phyloP scores from a whole-genome alignment of 2,113 vertebrate species.

The Stercorarius parasiticus region DNA sequence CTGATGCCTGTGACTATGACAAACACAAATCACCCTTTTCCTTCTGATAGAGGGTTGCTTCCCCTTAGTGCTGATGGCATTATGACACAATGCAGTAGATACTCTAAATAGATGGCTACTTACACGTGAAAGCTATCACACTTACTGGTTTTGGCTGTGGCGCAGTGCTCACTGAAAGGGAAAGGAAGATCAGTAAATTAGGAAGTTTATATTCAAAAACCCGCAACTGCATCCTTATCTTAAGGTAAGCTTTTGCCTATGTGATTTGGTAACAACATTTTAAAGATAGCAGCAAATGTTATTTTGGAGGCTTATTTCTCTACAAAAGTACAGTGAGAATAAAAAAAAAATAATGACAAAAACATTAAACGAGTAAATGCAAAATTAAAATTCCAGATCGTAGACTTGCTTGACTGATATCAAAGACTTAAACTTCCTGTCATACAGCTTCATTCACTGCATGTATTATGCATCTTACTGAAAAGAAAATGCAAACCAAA shows the following conservation, averaged over 20 bases:
- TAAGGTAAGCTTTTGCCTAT: background rate
- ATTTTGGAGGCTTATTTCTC: background rate
- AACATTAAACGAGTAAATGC: background rate
- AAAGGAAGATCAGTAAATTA: slow-evolving; percentile 48
- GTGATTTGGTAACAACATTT: background rate
- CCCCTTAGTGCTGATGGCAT: background rate
- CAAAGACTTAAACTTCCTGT: slow-evolving; percentile 9
- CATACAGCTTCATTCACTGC: background rate
- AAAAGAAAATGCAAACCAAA: slow-evolving; percentile 22
- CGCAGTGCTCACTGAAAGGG: slow-evolving; percentile 91
- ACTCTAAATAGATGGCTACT: background rate
- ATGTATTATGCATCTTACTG: background rate
- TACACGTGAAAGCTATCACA: background rate
- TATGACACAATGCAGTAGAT: background rate
- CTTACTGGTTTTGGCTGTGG: slow-evolving; percentile 93
- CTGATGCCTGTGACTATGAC: too few species aligned
- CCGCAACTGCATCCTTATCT: background rate
- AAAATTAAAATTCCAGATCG: background rate
- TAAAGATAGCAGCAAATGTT: background rate
- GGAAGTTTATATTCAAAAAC: background rate
- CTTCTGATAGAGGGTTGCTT: background rate
- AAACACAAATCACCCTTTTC: background rate
- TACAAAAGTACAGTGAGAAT: background rate
- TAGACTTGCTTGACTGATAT: background rate
- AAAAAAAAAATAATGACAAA: background rate